Evolutionary conservation across 2,888 invertebrate genomes (phyloP), one percentile per base, ranked within the genome.

Genomic region (Myathropa florea): DNA sequence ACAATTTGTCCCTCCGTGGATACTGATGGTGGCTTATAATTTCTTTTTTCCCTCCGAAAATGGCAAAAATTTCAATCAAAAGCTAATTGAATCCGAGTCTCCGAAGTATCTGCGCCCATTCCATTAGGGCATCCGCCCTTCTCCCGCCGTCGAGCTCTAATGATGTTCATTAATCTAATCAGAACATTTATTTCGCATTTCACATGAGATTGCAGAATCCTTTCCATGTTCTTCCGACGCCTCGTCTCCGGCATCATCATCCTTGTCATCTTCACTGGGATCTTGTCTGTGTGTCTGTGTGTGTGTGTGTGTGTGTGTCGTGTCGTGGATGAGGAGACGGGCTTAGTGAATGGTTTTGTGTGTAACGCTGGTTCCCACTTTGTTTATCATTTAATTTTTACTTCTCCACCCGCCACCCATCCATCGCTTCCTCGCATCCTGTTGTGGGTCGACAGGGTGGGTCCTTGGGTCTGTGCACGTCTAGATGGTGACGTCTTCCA

Each of bases 161-260:
- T 72, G 81, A 77, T 63, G 81, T 77, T 81, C 72, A 81, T 77
- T 77, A 85, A 85, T 81, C 72, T 85, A 81, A 85, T 85, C 63
- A 64, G 59, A 72, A 63, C 68, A 73, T 85, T 81, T 63, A 81
- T 77, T 81, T 81, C 76, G 39, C 81, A 85, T 85, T 76, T 72
- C 75, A 73, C 73, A 73, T 77, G 81, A 77, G 67, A 81, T 59
- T 73, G 67, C 63, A 63, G 63, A 83, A 78, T 78, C 70, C 72
- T 83, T 77, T 76, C 26, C 60, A 26, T 53, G 30, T 61, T 80
- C 24, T 24, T n/a, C 33, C 3, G n/a, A n/a, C 9, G 18, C n/a
- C 36, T 21, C n/a, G 14, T 18, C 24, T 24, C 46, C 33, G 21
- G 6, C 10, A n/a, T n/a, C n/a, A n/a, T n/a, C n/a, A n/a, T n/a